Conservation (phyloP, 2,797 vertebrate species). For the Brachyrhaphis roseni region DNA sequence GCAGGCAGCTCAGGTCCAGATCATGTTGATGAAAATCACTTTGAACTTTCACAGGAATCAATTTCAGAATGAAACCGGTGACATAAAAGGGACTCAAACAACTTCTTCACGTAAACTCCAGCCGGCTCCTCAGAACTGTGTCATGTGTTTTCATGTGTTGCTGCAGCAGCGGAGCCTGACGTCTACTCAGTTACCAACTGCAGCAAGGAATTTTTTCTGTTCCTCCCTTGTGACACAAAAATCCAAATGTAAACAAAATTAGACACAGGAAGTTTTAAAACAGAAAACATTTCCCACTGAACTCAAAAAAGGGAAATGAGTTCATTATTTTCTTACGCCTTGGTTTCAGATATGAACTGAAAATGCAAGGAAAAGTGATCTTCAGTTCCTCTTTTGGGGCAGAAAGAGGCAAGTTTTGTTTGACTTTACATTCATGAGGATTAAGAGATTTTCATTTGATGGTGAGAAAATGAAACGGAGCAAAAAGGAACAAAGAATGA, state of each 20-base stretch:
- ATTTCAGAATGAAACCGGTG: not conserved
- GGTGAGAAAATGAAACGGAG: not conserved
- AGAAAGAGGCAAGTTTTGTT: not conserved
- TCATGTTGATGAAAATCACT: not conserved
- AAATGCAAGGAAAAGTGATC: conserved; percentile 12
- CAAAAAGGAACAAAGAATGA: not conserved
- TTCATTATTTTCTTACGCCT: not conserved
- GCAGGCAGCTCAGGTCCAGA: not conserved
- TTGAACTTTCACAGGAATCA: not conserved
- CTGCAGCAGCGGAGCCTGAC: not conserved
- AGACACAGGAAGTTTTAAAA: conserved; percentile 1
- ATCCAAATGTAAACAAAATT: not conserved
- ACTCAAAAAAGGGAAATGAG: conserved; percentile 5
- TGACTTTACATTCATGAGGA: not conserved
- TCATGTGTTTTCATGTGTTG: not conserved
- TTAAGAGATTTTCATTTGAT: too few species aligned
- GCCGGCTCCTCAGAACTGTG: not conserved
- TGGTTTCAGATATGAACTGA: conserved; percentile 5
- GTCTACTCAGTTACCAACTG: not conserved
- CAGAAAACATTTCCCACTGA: not conserved
- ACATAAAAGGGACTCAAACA: not conserved
- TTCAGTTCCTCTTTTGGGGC: conserved; percentile 7
- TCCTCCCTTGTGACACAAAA: conserved; percentile 5
- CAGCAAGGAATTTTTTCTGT: not conserved
- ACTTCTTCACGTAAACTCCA: not conserved